A percentile compares a stretch with the other conserved stretches of the same genome.
Evolutionary conservation across 37 sponge, comb jelly and placozoan species (phyloP).

Genomic region (Lycopodina hypogea): DNA sequence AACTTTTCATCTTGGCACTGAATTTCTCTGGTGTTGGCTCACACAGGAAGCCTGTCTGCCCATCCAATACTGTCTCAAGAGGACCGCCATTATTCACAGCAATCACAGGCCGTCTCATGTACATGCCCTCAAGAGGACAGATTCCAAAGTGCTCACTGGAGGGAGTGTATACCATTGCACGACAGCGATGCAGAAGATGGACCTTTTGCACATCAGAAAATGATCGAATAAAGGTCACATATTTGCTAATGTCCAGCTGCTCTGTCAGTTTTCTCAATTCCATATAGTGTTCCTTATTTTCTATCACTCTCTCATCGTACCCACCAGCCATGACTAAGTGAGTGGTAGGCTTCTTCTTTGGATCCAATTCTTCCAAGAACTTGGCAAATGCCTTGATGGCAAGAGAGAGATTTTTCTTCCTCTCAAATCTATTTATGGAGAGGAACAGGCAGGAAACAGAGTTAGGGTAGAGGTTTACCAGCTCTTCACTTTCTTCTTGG

Average conservation of each 20-base stretch:
- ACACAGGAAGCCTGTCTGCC: constrained; percentile 83
- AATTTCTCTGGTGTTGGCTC: constrained; percentile 73
- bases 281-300: constrained; percentile 87
- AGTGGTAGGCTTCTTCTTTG: constrained; percentile 32
- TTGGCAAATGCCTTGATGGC: constrained; percentile 68
- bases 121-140: constrained; percentile 97
- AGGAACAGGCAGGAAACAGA: constrained; percentile 61
- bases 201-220: constrained; percentile 77
- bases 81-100: constrained; percentile 97
- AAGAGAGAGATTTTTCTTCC: constrained; percentile 95
- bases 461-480: constrained; percentile 30
- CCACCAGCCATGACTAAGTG: constrained; percentile 94
- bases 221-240: constrained; percentile 85
- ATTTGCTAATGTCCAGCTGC: constrained; percentile 39
- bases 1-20: constrained; percentile 67
- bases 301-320: constrained; percentile 90
- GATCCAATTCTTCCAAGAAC: constrained; percentile 26
- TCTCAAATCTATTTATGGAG: constrained; percentile 91
- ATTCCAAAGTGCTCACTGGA: constrained; percentile 99
- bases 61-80: constrained; percentile 82
- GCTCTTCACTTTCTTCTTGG: neutral
- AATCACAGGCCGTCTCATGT: constrained; percentile 87
- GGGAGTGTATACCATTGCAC: constrained; percentile 90
- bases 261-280: constrained; percentile 65
- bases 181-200: constrained; percentile 57